Percentiles rank a stretch among this genome's conserved stretches.
Conservation (phyloP, 2,797 vertebrate species). For the Menidia menidia region DNA sequence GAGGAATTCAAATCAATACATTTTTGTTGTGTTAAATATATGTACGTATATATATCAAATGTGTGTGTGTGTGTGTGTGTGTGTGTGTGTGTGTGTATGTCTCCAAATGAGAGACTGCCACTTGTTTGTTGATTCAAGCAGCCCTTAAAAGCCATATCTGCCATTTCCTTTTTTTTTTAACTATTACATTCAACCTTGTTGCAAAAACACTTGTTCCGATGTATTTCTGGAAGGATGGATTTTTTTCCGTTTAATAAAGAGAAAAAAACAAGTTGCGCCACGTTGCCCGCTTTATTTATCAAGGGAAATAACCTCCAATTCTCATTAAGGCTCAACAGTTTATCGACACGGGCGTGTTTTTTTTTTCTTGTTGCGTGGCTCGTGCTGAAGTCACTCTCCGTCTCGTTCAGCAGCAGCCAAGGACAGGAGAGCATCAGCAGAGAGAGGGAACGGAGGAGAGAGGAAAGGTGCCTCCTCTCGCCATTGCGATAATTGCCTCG, state of each 20-base stretch:
- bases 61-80: too few relatives aligned
- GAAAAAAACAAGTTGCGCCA: background rate
- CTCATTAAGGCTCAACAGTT: conserved; percentile 36
- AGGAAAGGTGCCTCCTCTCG: conserved; percentile 80
- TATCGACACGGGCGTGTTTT: conserved; percentile 37
- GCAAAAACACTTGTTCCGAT: conserved; percentile 10
- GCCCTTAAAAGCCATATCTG: background rate
- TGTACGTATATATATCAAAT: too few relatives aligned
- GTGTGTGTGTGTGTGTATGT: too few relatives aligned
- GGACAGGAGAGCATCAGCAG: conserved; percentile 70
- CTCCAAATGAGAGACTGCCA: background rate
- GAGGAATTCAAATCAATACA: too few relatives aligned
- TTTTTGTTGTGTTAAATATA: too few relatives aligned
- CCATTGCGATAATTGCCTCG: conserved; percentile 65
- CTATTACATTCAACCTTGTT: conserved; percentile 11
- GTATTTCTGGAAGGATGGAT: background rate
- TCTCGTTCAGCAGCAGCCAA: conserved; percentile 72
- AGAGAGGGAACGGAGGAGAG: conserved; percentile 47
- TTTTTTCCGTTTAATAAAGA: too few relatives aligned
- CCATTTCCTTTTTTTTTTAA: background rate
- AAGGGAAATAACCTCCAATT: background rate
- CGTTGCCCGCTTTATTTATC: background rate
- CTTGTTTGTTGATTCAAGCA: background rate
- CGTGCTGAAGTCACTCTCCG: conserved; percentile 66
- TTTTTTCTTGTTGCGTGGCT: conserved; percentile 52